Evolutionary conservation across 2,113 vertebrate genomes (phyloP).

Genomic region (Serilophus lunatus): DNA sequence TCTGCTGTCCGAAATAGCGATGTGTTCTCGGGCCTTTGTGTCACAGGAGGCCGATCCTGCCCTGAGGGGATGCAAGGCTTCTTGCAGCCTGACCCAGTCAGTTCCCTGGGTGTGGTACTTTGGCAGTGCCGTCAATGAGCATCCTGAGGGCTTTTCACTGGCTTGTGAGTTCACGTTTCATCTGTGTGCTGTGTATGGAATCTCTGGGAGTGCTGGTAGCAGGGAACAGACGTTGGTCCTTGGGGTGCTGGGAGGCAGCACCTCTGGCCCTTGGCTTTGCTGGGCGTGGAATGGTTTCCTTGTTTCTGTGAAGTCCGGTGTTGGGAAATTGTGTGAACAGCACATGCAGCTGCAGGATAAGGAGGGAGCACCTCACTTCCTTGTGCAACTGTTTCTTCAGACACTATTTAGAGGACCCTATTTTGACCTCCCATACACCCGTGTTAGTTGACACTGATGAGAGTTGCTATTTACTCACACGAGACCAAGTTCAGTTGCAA

Average conservation of each 20-base stretch:
- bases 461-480: not conserved
- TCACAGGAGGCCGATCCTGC: not conserved
- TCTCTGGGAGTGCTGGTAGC: rapidly evolving
- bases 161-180: not conserved
- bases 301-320: not conserved
- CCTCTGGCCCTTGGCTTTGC: not conserved
- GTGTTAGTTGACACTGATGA: not conserved
- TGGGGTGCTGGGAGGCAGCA: not conserved
- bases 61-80: not conserved
- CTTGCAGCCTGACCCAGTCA: too few relatives aligned
- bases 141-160: not conserved
- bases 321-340: rapidly evolving
- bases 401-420: not conserved
- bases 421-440: not conserved
- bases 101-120: not conserved
- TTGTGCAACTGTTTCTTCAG: not conserved
- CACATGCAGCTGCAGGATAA: not conserved
- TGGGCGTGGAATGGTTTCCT: not conserved
- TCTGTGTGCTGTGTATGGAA: not conserved
- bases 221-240: not conserved
- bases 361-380: not conserved
- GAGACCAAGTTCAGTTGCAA: not conserved
- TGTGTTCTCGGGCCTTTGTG: not conserved
- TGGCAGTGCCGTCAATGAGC: not conserved
- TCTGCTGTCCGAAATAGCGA: not conserved